Base-by-base conservation (phyloP, 1,140 invertebrate species). In the Solen grandis region DNA sequence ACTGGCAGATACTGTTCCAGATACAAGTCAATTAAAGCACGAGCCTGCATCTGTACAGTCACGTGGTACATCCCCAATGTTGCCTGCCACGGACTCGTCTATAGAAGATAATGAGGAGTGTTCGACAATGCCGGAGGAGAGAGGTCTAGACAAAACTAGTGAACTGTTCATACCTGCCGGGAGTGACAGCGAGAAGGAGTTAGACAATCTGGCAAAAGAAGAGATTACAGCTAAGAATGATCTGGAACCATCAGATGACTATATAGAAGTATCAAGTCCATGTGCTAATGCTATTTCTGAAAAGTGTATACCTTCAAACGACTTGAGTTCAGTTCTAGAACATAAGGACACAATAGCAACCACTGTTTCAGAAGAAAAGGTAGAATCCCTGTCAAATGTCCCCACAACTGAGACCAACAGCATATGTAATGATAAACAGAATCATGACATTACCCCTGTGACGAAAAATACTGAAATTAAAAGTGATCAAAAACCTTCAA, bases 21-120 rank as follows among this genome's bases (percentile, higher is more conserved):
- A 57, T n/a, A 65, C 46, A 25, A 66, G 29, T 54, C 60, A 65
- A 25, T 54, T 85, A 31, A 87, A 87, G 76, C 62, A 83, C 1
- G 88, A 89, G 69, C 55, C 62, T 27, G 82, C 89, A 36, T 76
- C 77, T 27, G 84, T 89, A 22, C 85, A 89, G 75, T 91, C 90
- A 60, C 80, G 88, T 27, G 90, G 90, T 33, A 89, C 88, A 0
- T 91, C 90, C 5, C 90, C 90, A 8, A 91, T 91, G 85, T 69
- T 87, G 66, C 85, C 85, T 14, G 82, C 82, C 4, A 82, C 38
- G 52, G 84, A 81, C 55, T 81, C 82, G 4, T 68, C 80, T 55
- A 72, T 70, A 63, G 79, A 86, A 68, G 80, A 82, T 33, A 63
- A 19, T 22, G 81, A 83, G 36, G 81, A 74, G 36, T 41, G 50